A percentile compares a stretch with the other conserved stretches of the same genome.
These are phyloP conservation scores for Ptychadena robeensis DNA, from an alignment of 2,797 vertebrate species.

Conservation along the genomic window DNA sequence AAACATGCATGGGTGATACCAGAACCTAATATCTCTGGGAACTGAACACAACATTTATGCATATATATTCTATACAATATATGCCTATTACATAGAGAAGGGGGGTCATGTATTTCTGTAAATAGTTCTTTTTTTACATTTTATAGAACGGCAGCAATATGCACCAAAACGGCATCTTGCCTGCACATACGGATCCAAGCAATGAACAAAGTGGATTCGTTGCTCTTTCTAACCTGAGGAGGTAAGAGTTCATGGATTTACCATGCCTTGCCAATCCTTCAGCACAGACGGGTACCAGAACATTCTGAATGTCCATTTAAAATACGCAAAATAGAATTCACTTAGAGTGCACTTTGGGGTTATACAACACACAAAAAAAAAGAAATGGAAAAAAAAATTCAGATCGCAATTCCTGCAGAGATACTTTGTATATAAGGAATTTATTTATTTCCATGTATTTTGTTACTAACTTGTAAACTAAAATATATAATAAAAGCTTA, in stretches of 20 bases:
- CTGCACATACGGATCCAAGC: constrained; percentile 47
- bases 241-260: constrained; percentile 20
- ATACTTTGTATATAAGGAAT: constrained; percentile 72
- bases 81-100: constrained; percentile 34
- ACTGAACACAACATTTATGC: constrained; percentile 18
- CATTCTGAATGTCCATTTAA: constrained; percentile 59
- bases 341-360: constrained; percentile 58
- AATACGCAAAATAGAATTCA: constrained; percentile 60
- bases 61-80: constrained; percentile 11
- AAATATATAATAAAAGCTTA: constrained; percentile 69
- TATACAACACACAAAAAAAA: constrained; percentile 37
- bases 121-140: constrained; percentile 54
- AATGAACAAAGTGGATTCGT: constrained; percentile 43
- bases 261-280: constrained; percentile 53
- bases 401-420: constrained; percentile 50
- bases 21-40: constrained; percentile 45
- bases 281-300: constrained; percentile 56
- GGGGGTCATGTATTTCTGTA: constrained; percentile 44
- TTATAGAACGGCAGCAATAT: constrained; percentile 55
- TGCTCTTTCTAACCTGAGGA: constrained; percentile 28
- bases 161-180: constrained; percentile 54
- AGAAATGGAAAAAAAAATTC: not conserved
- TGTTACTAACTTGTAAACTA: constrained; percentile 72
- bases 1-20: constrained; percentile 50
- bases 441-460: constrained; percentile 78